Evolutionary conservation across 2,888 invertebrate genomes (phyloP).

Genomic region (Diarsia brunnea): DNA sequence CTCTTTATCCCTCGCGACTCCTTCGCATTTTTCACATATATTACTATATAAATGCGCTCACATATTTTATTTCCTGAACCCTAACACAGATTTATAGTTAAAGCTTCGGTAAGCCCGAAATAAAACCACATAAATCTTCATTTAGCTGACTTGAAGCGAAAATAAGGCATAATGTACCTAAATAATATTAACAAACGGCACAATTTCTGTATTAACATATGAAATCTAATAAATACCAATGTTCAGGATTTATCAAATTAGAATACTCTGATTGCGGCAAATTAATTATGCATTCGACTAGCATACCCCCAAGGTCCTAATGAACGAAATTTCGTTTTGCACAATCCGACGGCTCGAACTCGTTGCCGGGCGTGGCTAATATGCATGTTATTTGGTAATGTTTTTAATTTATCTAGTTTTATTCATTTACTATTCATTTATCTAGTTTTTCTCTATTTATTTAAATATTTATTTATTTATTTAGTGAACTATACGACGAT

Average conservation of each 20-base stretch:
- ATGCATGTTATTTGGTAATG: too few species aligned
- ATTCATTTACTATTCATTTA: too few species aligned
- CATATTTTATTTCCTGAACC: slow-evolving; percentile 23
- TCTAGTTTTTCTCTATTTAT: too few species aligned
- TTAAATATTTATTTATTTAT: too few species aligned
- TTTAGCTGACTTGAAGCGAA: slow-evolving; percentile 11
- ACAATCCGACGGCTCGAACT: too few species aligned
- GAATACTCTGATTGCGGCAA: slow-evolving; percentile 54
- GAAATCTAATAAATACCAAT: slow-evolving; percentile 51
- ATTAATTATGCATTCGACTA: slow-evolving; percentile 64
- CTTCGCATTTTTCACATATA: slow-evolving; percentile 9
- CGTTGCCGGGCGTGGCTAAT: too few species aligned
- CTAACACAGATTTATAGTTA: slow-evolving; percentile 47
- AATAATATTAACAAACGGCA: slow-evolving; percentile 38
- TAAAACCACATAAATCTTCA: slow-evolving; percentile 35
- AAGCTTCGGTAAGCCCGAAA: slow-evolving; percentile 14
- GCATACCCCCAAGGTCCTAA: slow-evolving; percentile 50
- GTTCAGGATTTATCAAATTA: slow-evolving; percentile 48
- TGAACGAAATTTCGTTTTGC: slow-evolving; percentile 57
- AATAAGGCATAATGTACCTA: slow-evolving; percentile 30
- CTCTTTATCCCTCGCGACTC: background rate
- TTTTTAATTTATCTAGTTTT: too few species aligned
- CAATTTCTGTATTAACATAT: slow-evolving; percentile 56
- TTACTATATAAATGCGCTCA: background rate
- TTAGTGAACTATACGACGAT: too few species aligned